phyloP scores from a whole-genome alignment of 1,140 invertebrate genomes.

The Hycleus phaleratus region DNA sequence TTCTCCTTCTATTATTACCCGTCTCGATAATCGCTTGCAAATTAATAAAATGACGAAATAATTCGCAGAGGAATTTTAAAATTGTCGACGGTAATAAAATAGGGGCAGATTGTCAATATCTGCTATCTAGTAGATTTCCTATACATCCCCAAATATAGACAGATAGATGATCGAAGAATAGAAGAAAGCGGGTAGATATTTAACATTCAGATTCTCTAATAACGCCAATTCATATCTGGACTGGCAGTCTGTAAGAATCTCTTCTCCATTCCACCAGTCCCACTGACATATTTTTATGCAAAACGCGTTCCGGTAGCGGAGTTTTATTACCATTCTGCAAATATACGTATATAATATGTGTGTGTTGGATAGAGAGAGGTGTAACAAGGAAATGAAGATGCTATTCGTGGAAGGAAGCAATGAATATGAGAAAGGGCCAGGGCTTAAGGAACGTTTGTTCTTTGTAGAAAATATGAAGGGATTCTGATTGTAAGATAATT shows the following conservation, averaged over 20 bases:
- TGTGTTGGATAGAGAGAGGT: not conserved
- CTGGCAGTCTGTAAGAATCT: conserved; percentile 12
- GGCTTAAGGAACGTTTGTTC: conserved; percentile 22
- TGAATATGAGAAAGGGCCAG: conserved; percentile 20
- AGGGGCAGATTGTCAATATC: too few relatives aligned
- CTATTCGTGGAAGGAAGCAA: conserved; percentile 2
- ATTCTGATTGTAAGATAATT: conserved; percentile 38
- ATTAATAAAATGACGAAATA: conserved; percentile 16
- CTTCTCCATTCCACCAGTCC: conserved; percentile 30
- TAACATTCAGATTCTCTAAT: conserved; percentile 36
- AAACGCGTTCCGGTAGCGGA: conserved; percentile 38
- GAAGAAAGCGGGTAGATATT: conserved; percentile 14
- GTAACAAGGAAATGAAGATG: too few relatives aligned
- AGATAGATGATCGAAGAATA: too few relatives aligned
- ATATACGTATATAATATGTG: conserved; percentile 28
- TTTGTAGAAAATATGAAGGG: conserved; percentile 27
- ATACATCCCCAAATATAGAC: too few relatives aligned
- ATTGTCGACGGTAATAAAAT: too few relatives aligned
- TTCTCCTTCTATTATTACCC: not conserved
- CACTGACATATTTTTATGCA: conserved; percentile 39
- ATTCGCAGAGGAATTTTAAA: conserved; percentile 12
- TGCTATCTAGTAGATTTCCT: too few relatives aligned
- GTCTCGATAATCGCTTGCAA: conserved; percentile 9
- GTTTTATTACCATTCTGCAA: conserved; percentile 32
- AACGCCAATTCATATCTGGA: conserved; percentile 38